Base-by-base conservation (phyloP, 2,113 vertebrate genomes). In the Parotia lawesii region DNA sequence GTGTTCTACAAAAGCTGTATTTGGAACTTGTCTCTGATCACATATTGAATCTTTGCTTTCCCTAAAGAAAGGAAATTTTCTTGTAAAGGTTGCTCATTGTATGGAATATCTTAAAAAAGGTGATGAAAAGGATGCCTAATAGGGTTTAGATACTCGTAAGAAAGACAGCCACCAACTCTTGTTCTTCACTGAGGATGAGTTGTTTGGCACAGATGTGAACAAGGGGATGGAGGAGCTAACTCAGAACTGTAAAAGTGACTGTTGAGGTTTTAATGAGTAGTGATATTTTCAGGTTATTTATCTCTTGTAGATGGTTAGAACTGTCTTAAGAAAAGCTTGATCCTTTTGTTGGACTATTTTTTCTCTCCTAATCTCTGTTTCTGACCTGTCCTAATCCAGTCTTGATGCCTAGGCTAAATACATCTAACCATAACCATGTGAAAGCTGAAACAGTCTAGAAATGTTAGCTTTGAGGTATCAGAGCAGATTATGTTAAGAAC, bases 381-480 rank as follows among this genome's bases (percentile, higher is more conserved):
- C 74, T 85, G 84, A 79, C 50, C 85, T 66, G n/a, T 91, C 70
- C 58, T 90, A 72, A 57, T 89, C 76, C 37, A 33, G 4, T 87
- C 24, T 81, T 80, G 35, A 74, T 84, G 64, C 56, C 21, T 37
- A 44, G 81, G 69, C 71, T 95, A 67, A 38, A 53, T 82, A 9
- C 58, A 40, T 66, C 58, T 58, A 79, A 65, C 62, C 17, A 21
- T 47, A 91, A 37, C 62, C 42, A 53, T 42, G 35, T 53, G 35
- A 83, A 94, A 91, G 75, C 93, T 87, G 81, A 73, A 87, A 57
- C 44, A 58, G 71, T 66, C 62, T 87, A 69, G 89, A 91, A 94
- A 92, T 74, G 50, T 91, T 85, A 91, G 38, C 38, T 83, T 77
- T 77, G 75, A 95, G 61, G 75, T 94, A 85, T 89, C n/a, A 17